Percentiles rank a stretch among this genome's conserved stretches.
phyloP scores from a whole-genome alignment of 1,140 invertebrate species.

The Panulirus ornatus region DNA sequence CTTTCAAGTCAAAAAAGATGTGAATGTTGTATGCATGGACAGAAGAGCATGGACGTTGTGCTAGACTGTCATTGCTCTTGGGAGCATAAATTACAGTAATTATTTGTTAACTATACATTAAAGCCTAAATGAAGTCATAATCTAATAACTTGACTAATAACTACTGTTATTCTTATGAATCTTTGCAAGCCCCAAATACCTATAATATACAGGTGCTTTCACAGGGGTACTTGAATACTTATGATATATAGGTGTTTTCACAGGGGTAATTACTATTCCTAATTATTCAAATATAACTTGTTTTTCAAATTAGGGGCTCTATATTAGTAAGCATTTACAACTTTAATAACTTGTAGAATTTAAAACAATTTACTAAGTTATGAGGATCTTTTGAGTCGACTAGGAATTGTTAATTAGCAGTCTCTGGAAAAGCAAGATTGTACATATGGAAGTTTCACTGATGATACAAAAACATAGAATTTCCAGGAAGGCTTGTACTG shows the following conservation, averaged over 20 bases:
- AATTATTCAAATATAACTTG: slow-evolving; percentile 13
- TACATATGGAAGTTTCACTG: slow-evolving; percentile 18
- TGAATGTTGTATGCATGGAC: neutral
- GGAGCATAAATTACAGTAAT: slow-evolving; percentile 24
- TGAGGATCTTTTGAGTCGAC: slow-evolving; percentile 39
- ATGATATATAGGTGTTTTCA: slow-evolving; percentile 1
- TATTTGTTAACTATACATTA: slow-evolving; percentile 66
- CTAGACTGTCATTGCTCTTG: neutral
- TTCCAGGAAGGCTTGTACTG: neutral
- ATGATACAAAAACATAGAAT: neutral
- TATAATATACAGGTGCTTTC: too few species aligned
- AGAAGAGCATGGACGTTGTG: neutral
- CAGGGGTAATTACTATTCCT: neutral
- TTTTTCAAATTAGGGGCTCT: too few species aligned
- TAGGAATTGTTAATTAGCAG: slow-evolving; percentile 26
- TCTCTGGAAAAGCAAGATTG: neutral
- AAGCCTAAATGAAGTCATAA: slow-evolving; percentile 59
- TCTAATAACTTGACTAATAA: slow-evolving; percentile 22
- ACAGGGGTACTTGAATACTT: too few species aligned
- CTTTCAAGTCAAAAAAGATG: neutral
- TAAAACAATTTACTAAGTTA: neutral
- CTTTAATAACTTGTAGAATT: slow-evolving; percentile 2
- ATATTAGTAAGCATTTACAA: slow-evolving; percentile 34
- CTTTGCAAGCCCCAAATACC: slow-evolving; percentile 2
- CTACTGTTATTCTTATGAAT: slow-evolving; percentile 39